These are phyloP conservation scores for Megalops atlanticus DNA, from an alignment of 2,113 vertebrate genomes.

Conservation along the genomic window DNA sequence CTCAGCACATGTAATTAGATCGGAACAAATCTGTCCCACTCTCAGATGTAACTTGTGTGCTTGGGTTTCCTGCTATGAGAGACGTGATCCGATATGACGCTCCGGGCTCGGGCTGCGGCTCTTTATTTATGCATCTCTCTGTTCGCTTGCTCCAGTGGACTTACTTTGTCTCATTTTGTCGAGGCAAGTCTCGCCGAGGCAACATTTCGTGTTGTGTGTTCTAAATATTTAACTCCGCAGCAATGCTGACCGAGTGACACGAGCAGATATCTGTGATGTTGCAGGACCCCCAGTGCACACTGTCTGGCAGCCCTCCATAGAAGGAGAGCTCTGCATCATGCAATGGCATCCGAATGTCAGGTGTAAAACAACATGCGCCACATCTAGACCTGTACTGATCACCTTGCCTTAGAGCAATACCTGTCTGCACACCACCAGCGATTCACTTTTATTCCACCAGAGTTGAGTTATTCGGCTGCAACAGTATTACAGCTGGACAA, in stretches of 20 bases:
- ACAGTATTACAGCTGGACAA: background rate
- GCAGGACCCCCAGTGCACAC: background rate
- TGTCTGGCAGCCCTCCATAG: background rate
- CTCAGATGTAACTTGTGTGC: background rate
- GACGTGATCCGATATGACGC: background rate
- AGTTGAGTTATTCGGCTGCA: background rate
- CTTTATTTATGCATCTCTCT: background rate
- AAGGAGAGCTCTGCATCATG: background rate
- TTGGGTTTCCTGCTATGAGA: background rate
- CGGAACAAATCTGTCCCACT: background rate
- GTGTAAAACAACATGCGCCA: background rate
- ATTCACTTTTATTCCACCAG: background rate
- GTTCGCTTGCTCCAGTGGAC: background rate
- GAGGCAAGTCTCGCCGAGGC: background rate
- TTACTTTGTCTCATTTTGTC: background rate
- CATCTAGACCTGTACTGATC: background rate
- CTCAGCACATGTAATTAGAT: slow-evolving; percentile 27
- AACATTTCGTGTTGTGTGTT: background rate
- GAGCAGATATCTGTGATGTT: background rate
- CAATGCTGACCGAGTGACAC: background rate
- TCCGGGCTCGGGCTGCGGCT: background rate
- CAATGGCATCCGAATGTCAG: background rate
- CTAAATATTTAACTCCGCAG: slow-evolving; percentile 1
- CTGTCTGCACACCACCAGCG: background rate
- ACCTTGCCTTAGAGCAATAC: too few species aligned